These are phyloP conservation scores for Limnodromus scolopaceus DNA, from an alignment of 2,797 vertebrate genomes.

Conservation along the genomic window DNA sequence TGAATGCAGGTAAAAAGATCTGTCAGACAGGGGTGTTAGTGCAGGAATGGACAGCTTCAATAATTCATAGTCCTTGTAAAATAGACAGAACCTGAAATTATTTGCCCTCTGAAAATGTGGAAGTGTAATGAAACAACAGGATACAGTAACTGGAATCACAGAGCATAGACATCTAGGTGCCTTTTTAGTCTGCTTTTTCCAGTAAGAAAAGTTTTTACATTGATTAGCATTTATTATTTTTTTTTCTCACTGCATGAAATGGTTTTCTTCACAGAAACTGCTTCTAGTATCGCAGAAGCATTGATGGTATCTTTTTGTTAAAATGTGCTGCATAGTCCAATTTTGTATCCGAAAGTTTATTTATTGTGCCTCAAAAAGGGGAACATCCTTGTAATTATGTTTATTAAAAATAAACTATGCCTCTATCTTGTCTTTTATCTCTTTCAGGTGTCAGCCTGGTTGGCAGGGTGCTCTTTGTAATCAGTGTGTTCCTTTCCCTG, in stretches of 20 bases:
- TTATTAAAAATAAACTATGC: neutral
- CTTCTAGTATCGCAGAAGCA: neutral
- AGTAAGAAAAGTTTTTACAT: neutral
- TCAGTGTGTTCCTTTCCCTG: constrained; percentile 86
- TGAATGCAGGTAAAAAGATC: constrained; percentile 89
- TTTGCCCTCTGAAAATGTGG: neutral
- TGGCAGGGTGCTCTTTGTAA: constrained; percentile 91
- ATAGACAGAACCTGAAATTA: neutral
- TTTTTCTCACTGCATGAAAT: neutral
- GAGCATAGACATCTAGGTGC: neutral
- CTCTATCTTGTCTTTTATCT: neutral
- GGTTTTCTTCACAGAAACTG: neutral
- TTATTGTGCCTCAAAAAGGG: neutral
- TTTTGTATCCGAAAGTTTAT: neutral
- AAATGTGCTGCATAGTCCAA: neutral
- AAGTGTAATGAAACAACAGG: neutral
- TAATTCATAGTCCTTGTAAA: neutral
- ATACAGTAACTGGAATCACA: neutral
- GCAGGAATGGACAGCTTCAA: neutral
- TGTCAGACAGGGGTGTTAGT: neutral
- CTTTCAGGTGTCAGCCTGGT: constrained; percentile 89
- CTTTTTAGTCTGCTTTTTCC: neutral
- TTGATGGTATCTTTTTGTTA: neutral
- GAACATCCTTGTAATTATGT: neutral
- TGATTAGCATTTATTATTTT: neutral